Base-by-base conservation (phyloP, 2,888 invertebrate genomes). In the Leuctra nigra region DNA sequence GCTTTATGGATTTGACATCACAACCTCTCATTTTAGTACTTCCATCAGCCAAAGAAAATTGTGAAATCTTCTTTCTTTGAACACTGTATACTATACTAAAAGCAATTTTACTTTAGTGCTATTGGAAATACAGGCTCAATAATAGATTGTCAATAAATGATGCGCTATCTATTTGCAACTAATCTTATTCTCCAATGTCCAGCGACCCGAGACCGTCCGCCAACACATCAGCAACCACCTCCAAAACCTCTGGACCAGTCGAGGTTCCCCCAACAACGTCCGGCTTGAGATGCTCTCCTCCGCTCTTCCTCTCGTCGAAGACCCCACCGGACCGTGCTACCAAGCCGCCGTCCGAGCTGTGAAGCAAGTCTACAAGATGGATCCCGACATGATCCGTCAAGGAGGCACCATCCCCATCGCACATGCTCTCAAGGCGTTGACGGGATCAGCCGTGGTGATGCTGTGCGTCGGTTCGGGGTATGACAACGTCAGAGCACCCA, bases 381-480 rank as follows among this genome's bases (percentile, higher is more conserved):
- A 50, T 2, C 35, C 50, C 4, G 35, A 35, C 36, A 13, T 50
- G 13, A 50, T 35, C 11, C 33, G 50, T 3, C 50, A 50, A 35
- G 50, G 50, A 3, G 33, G 50, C 11, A 35, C 33, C 13, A 35
- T 50, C 13, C 33, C 33, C 1, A 35, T 35, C 13, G 50, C 50
- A 4, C 16, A 14, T 4, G 35, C 14, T 2, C 22, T 50, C 18
- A 50, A 50, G 35, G 11, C 14, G 4, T 14, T 33, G 13, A 50
- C 33, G 1, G 20, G 33, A 9, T 35, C 33, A 14, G 3, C 35
- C 4, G 50, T 50, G 2, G 50, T 50, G 11, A 20, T 50, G 50
- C 33, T 50, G 7, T 29, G 33, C 18, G 22, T 50, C 20, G 50
- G 50, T 2, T 18, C 16, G 16, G 50, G 33, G 2, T 13, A 9